Base-by-base conservation (phyloP, 1,140 invertebrate genomes). In the Hyposmocoma kahamanoa region DNA sequence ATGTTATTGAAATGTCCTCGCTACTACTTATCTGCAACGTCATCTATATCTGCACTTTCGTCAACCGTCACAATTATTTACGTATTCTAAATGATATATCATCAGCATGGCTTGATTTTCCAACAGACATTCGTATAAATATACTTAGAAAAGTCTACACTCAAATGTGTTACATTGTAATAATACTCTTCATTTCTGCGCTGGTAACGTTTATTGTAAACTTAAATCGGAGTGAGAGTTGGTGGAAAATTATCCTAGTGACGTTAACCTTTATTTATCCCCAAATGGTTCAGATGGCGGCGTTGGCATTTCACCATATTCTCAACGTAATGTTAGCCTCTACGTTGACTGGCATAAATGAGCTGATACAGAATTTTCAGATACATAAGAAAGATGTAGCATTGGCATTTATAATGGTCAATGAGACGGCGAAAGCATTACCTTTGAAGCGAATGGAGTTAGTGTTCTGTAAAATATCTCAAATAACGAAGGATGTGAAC, bases 171-270 rank as follows among this genome's bases (percentile, higher is more conserved):
- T n/a, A n/a, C n/a, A 26, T 26, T 26, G 24, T 11, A 26, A 26
- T 11, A 5, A 5, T 26, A 26, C 11, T 26, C 5, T 34, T n/a
- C 32, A 10, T 15, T 21, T 41, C 22, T 5, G 13, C 19, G 4
- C 9, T 41, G 19, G 11, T 11, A 22, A 63, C 5, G 20, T 67
- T 2, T 62, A 74, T 11, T 34, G 24, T 41, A 1, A 84, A 78
- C 34, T 69, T 57, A 43, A 59, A 65, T 2, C 44, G 74, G 13
- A 11, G 54, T 1, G 59, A 66, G 5, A 61, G 53, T 8, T 8
- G 66, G 0, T 74, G 65, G 72, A 78, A 77, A 38, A 69, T 63
- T 22, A 46, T 72, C 20, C 44, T 77, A 21, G 72, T 78, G n/a
- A 50, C 46, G 0, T 56, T 73, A 6, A 63, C 68, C 4, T 83